Percentiles rank a stretch among this genome's conserved stretches.
Evolutionary conservation across 2,888 invertebrate species (phyloP).

Genomic region (Heterodera filipjevi): DNA sequence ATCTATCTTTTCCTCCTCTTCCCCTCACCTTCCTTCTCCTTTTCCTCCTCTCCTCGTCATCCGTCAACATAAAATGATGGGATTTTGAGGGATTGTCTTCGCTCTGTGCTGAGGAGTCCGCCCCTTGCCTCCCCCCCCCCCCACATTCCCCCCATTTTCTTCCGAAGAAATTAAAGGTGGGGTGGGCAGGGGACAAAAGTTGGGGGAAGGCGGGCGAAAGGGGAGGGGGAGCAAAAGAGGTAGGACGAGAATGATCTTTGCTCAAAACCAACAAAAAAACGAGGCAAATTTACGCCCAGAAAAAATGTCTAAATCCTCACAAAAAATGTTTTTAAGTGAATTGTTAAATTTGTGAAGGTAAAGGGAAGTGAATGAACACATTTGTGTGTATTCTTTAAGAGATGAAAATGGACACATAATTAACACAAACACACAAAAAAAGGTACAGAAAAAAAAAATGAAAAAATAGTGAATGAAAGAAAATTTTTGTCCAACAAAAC

Average conservation of each 20-base stretch:
- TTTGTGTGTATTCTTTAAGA: too few relatives aligned
- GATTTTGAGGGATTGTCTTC: conserved; percentile 19
- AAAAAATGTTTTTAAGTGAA: background rate
- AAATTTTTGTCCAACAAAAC: too few relatives aligned
- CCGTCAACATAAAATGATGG: conserved; percentile 1
- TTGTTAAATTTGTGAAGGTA: background rate
- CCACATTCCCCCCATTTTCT: background rate
- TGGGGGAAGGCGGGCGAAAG: background rate
- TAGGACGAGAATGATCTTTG: conserved; percentile 1
- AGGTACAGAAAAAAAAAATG: too few relatives aligned
- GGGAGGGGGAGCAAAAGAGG: background rate
- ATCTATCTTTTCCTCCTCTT: background rate
- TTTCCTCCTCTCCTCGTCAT: background rate
- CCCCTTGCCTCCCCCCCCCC: background rate
- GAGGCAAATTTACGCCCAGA: background rate
- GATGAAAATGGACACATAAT: too few relatives aligned
- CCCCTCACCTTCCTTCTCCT: too few relatives aligned
- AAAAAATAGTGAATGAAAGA: too few relatives aligned
- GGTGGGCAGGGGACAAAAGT: conserved; percentile 10
- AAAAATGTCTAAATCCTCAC: conserved; percentile 6
- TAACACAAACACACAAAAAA: too few relatives aligned
- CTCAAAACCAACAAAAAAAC: background rate
- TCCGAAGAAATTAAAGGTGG: background rate
- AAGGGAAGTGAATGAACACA: conserved; percentile 5
- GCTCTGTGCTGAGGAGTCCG: background rate